Evolutionary conservation across 1,140 invertebrate genomes (phyloP).

Genomic region (Monomorium pharaonis): DNA sequence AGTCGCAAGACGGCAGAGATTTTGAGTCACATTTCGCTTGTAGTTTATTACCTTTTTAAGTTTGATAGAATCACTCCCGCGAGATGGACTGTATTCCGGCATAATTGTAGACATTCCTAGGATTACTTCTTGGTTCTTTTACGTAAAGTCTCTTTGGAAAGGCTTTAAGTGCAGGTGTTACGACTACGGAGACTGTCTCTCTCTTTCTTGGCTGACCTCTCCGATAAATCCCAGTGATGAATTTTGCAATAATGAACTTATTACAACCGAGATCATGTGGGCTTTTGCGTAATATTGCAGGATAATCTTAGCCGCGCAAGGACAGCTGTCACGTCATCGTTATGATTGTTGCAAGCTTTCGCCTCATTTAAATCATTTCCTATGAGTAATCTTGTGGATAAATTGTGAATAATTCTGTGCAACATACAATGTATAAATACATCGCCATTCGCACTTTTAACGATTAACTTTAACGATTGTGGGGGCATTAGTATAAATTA

Average conservation of each 20-base stretch:
- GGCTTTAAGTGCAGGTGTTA: neutral
- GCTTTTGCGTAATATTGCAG: neutral
- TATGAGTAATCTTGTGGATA: neutral
- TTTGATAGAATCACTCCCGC: neutral
- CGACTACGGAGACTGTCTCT: neutral
- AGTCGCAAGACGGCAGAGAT: neutral
- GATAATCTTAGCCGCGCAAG: constrained; percentile 30
- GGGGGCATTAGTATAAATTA: neutral
- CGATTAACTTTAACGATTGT: too few relatives aligned
- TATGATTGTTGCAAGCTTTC: neutral
- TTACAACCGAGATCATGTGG: neutral
- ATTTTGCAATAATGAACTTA: constrained; percentile 10
- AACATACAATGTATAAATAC: neutral
- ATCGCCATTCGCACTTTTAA: neutral
- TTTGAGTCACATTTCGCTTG: neutral
- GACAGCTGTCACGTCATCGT: constrained; percentile 10
- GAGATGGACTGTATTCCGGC: neutral
- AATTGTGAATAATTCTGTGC: neutral
- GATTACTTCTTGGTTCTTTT: neutral
- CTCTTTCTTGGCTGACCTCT: neutral
- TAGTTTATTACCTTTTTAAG: neutral
- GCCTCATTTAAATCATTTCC: constrained; percentile 3
- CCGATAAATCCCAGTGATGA: neutral
- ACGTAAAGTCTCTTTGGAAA: neutral
- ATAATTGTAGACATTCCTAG: neutral